Base-by-base conservation (phyloP, 2,888 invertebrate species). In the Dasysyrphus albostriatus region DNA sequence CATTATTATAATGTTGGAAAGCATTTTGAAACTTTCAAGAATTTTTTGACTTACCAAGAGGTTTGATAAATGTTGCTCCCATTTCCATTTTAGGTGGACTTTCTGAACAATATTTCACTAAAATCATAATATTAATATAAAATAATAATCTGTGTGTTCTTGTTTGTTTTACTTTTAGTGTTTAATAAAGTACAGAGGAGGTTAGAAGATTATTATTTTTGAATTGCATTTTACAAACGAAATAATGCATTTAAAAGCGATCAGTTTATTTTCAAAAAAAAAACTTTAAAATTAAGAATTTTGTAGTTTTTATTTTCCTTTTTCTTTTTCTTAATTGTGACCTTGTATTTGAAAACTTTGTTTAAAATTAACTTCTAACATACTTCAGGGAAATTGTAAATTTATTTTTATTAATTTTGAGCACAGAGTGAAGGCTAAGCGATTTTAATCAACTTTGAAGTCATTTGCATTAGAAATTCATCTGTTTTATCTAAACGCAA, bases 21-120 rank as follows among this genome's bases (percentile, higher is more conserved):
- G 37, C 12, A 44, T 34, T 47, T 49, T 37, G 2, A 44, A 16
- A 19, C 16, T 29, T 65, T 16, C 2, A 59, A 69, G 19, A 34
- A 39, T 7, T 39, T 39, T 3, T 56, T 5, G 16, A 87, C 87
- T 87, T 87, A 87, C 87, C 87, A 47, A 87, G 51, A 5, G 87
- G 87, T 56, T 72, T 87, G 29, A 87, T 87, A 61, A 87, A 87
- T n/a, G 72, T 87, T 51, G 83, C 4, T 58, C 51, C 70, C 54
- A 12, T 16, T 34, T 70, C 49, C 70, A 70, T 39, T 59, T 74
- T 70, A 19, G 49, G 51, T n/a, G 75, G 63, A 10, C 61, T 74
- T 78, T 82, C 59, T 69, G 83, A 72, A 75, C 24, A 75, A 79
- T 65, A 83, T 65, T 87, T 54, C 78, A 65, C 87, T 87, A 87